These are phyloP conservation scores for Chroicocephalus ridibundus DNA, from an alignment of 2,113 vertebrate genomes.

Conservation along the genomic window DNA sequence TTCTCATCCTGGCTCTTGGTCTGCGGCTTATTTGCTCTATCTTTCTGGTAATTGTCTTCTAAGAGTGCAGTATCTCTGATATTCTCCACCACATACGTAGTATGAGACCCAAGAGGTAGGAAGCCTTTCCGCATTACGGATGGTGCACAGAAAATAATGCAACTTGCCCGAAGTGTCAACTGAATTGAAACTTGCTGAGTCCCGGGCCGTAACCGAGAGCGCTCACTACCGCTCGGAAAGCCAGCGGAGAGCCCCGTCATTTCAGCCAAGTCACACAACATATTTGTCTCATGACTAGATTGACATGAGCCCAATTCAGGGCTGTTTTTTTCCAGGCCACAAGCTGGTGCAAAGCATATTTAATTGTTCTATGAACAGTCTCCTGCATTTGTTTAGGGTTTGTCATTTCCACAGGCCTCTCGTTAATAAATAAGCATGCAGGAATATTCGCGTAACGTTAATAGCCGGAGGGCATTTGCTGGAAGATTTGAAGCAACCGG, in stretches of 20 bases:
- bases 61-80: neutral
- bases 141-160: neutral
- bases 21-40: neutral
- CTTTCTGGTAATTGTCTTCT: neutral
- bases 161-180: neutral
- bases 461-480: neutral
- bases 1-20: neutral
- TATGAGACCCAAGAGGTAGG: neutral
- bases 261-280: constrained; percentile 39
- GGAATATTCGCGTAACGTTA: neutral
- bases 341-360: constrained; percentile 37
- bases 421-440: neutral
- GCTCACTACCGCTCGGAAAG: neutral
- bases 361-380: neutral
- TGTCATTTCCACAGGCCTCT: neutral
- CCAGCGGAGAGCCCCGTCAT: neutral
- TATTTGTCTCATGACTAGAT: constrained; percentile 39
- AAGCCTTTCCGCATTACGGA: neutral
- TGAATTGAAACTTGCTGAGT: neutral
- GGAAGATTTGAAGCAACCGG: neutral
- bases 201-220: neutral
- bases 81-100: neutral
- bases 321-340: constrained; percentile 8
- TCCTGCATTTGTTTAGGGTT: constrained; percentile 27
- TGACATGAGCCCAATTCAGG: constrained; percentile 2